Percentiles rank a stretch among this genome's conserved stretches.
These are phyloP conservation scores for Promerops cafer DNA, from an alignment of 2,113 vertebrate species.

Conservation along the genomic window DNA sequence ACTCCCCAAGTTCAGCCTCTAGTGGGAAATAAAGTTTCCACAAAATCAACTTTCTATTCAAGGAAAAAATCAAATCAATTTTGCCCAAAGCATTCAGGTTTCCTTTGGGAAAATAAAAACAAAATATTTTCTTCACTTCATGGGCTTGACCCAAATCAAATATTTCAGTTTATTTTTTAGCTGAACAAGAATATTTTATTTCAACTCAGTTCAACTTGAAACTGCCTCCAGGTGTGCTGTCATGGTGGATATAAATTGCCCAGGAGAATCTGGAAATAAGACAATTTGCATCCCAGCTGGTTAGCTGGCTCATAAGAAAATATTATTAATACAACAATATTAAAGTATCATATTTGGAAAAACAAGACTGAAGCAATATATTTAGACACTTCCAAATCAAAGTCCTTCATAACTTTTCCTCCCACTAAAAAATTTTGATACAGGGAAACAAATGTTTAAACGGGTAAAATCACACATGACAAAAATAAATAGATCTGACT, in stretches of 20 bases:
- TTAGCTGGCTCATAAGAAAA: neutral
- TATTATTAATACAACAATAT: neutral
- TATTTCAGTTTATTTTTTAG: neutral
- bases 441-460: neutral
- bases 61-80: neutral
- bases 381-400: neutral
- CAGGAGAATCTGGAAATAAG: neutral
- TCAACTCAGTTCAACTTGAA: neutral
- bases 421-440: neutral
- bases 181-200: slow-evolving; percentile 6
- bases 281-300: neutral
- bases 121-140: neutral
- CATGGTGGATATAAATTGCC: neutral
- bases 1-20: neutral
- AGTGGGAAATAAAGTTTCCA: neutral
- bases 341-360: neutral
- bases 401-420: neutral
- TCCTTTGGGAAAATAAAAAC: slow-evolving; percentile 4
- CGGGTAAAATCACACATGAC: neutral
- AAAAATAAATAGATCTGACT: neutral
- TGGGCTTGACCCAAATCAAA: neutral
- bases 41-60: neutral
- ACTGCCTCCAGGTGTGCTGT: neutral
- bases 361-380: neutral
- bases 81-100: neutral